A percentile compares a stretch with the other conserved stretches of the same genome.
Evolutionary conservation across 2,888 invertebrate genomes (phyloP).

Genomic region (Caenorhabditis sp.): DNA sequence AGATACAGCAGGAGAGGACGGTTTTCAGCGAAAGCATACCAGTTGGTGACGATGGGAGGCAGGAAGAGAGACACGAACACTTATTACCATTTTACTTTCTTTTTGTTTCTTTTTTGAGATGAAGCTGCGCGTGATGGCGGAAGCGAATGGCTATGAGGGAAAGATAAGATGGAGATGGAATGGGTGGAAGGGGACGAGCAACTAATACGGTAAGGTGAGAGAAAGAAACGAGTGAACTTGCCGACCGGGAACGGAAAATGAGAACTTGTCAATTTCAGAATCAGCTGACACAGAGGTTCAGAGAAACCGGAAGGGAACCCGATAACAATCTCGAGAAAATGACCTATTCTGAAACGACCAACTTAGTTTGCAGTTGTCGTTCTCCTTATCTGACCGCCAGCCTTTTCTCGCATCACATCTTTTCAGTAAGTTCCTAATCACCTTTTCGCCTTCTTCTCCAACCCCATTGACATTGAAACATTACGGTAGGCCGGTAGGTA

Average conservation of each 20-base stretch:
- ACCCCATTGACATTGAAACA: slow-evolving; percentile 30
- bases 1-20: slow-evolving; percentile 31
- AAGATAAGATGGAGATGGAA: background rate
- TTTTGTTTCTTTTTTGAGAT: slow-evolving; percentile 39
- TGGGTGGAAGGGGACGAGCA: too few species aligned
- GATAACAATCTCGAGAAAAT: too few species aligned
- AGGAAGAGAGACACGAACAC: slow-evolving; percentile 22
- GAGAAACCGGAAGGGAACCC: too few species aligned
- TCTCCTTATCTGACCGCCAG: too few species aligned
- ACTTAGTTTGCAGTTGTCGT: too few species aligned
- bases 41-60: slow-evolving; percentile 33
- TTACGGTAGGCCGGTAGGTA: slow-evolving; percentile 4
- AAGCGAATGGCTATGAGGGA: background rate
- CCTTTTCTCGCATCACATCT: too few species aligned
- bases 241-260: too few species aligned
- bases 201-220: too few species aligned
- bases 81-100: slow-evolving; percentile 54
- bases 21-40: slow-evolving; percentile 49
- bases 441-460: slow-evolving; percentile 8
- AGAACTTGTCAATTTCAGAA: too few species aligned
- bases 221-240: too few species aligned
- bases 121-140: slow-evolving; percentile 14
- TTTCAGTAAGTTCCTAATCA: background rate
- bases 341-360: too few species aligned
- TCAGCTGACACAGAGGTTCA: too few species aligned